phyloP scores from a whole-genome alignment of 2,113 vertebrate species.

The Coptodon rendalli region DNA sequence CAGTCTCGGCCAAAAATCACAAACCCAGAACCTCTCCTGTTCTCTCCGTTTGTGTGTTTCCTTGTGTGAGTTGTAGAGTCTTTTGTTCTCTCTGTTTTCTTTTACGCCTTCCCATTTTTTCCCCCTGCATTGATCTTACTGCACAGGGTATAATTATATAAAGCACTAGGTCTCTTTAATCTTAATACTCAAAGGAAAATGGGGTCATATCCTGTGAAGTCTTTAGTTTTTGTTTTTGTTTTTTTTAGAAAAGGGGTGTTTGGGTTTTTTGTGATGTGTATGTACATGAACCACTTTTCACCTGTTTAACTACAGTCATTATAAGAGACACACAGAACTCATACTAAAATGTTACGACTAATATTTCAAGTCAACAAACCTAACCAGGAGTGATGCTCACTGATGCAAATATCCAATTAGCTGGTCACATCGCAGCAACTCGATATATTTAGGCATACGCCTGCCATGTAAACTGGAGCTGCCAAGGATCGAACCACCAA shows the following conservation, averaged over 20 bases:
- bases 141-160: not conserved
- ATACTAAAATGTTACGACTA: not conserved
- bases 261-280: not conserved
- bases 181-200: not conserved
- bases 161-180: not conserved
- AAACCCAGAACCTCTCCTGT: not conserved
- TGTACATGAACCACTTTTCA: not conserved
- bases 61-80: not conserved
- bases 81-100: not conserved
- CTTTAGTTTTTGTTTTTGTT: accelerated
- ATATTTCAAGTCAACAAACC: not conserved
- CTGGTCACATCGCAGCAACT: not conserved
- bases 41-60: not conserved
- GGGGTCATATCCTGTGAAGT: not conserved
- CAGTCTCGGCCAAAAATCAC: not conserved
- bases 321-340: not conserved
- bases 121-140: not conserved
- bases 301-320: not conserved
- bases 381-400: not conserved
- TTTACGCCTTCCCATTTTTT: not conserved
- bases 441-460: not conserved
- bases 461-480: not conserved
- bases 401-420: not conserved
- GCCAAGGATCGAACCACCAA: not conserved
- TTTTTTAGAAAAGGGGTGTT: not conserved